Evolutionary conservation across 2,797 vertebrate genomes (phyloP).

Genomic region (Telmatherina bonti): DNA sequence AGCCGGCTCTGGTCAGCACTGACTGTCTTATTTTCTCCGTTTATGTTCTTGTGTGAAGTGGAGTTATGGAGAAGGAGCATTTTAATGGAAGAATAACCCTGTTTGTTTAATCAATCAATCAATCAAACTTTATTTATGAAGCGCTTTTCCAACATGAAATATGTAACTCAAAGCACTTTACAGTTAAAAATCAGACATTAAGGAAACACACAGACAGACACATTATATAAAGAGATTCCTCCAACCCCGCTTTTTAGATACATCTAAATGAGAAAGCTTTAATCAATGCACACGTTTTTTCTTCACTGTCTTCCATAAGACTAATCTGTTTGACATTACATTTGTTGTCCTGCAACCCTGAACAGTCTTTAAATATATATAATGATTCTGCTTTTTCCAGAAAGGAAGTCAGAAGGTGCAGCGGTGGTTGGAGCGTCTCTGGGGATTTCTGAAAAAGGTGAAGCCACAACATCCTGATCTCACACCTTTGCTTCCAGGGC

Average conservation of each 20-base stretch:
- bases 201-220: too few species aligned
- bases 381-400: background rate
- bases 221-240: too few species aligned
- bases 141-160: too few species aligned
- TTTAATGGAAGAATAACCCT: too few species aligned
- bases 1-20: background rate
- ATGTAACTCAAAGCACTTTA: too few species aligned
- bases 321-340: background rate
- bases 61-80: background rate
- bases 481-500: slow-evolving; percentile 33
- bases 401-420: background rate
- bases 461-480: slow-evolving; percentile 8
- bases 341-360: background rate
- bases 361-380: background rate
- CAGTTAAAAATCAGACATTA: too few species aligned
- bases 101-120: too few species aligned
- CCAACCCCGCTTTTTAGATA: too few species aligned
- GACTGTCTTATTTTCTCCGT: background rate
- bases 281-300: too few species aligned
- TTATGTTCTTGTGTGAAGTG: background rate
- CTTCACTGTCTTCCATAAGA: too few species aligned
- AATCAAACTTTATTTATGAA: too few species aligned
- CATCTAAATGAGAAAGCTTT: too few species aligned
- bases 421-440: background rate
- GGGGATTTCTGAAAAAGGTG: background rate